phyloP scores from a whole-genome alignment of 1,140 invertebrate genomes.

The Oscheius sp. region DNA sequence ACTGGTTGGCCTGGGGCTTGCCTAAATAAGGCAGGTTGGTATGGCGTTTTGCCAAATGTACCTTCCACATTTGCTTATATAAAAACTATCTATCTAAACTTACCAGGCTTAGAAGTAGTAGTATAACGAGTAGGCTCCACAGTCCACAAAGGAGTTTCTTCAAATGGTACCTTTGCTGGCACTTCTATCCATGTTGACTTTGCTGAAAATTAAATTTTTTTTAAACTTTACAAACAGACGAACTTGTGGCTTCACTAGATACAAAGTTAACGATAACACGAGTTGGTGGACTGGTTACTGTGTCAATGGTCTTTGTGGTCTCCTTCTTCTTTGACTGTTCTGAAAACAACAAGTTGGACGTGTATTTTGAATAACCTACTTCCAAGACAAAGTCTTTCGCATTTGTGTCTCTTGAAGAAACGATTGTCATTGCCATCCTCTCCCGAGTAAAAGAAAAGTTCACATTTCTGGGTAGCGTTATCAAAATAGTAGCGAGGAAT shows the following conservation, averaged over 20 bases:
- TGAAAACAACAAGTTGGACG: neutral
- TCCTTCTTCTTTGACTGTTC: slow-evolving; percentile 31
- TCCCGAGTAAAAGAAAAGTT: slow-evolving; percentile 39
- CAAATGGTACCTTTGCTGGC: too few species aligned
- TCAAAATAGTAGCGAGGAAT: slow-evolving; percentile 40
- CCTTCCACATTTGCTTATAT: too few species aligned
- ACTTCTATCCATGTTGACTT: too few species aligned
- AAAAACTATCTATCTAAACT: too few species aligned
- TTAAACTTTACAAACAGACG: too few species aligned
- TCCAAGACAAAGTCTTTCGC: slow-evolving; percentile 30
- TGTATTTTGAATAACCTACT: neutral
- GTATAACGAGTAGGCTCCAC: too few species aligned
- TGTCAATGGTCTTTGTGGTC: slow-evolving; percentile 6
- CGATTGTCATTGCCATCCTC: slow-evolving; percentile 38
- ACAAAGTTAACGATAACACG: slow-evolving; percentile 21
- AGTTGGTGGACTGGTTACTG: slow-evolving; percentile 11
- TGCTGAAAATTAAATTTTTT: too few species aligned
- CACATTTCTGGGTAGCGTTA: slow-evolving; percentile 37
- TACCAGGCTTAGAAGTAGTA: too few species aligned
- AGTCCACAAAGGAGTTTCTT: too few species aligned
- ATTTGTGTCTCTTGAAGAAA: slow-evolving; percentile 33
- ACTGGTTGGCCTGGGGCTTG: too few species aligned
- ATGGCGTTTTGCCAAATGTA: too few species aligned
- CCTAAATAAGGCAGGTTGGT: too few species aligned
- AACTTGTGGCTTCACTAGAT: neutral